A percentile compares a stretch with the other conserved stretches of the same genome.
Evolutionary conservation across 2,113 vertebrate species (phyloP).

Genomic region (Xiphorhynchus elegans): DNA sequence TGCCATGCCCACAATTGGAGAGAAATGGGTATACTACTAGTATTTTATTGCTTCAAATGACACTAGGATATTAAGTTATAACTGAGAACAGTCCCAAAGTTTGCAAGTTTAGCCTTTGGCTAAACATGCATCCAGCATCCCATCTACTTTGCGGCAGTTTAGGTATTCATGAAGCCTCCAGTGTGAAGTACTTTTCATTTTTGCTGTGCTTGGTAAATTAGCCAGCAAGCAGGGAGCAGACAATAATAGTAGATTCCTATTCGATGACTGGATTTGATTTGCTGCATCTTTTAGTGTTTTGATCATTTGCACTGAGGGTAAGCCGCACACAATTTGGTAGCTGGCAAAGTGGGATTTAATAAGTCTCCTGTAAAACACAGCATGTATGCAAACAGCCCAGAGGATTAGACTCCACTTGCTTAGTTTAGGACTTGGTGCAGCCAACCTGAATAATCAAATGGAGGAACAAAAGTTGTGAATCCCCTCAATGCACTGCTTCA

Average conservation of each 20-base stretch:
- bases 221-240: conserved; percentile 16
- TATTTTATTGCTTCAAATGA: not conserved
- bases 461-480: conserved; percentile 85
- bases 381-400: conserved; percentile 86
- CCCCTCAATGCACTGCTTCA: conserved; percentile 82
- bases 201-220: conserved; percentile 41
- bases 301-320: conserved; percentile 34
- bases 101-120: not conserved
- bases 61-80: not conserved
- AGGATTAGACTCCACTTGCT: conserved; percentile 83
- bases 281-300: conserved; percentile 28
- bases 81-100: not conserved
- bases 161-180: not conserved
- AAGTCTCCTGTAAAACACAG: conserved; percentile 68
- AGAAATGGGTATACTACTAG: not conserved
- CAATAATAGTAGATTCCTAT: conserved; percentile 13
- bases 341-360: conserved; percentile 71
- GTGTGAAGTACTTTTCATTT: not conserved
- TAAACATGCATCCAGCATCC: not conserved
- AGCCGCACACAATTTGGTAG: conserved; percentile 40
- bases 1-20: not conserved
- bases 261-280: conserved; percentile 28
- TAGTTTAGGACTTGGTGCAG: conserved; percentile 88
- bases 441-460: conserved; percentile 94
- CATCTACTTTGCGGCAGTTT: not conserved